Evolutionary conservation across 1,140 invertebrate genomes (phyloP).

Genomic region (Achroia grisella): DNA sequence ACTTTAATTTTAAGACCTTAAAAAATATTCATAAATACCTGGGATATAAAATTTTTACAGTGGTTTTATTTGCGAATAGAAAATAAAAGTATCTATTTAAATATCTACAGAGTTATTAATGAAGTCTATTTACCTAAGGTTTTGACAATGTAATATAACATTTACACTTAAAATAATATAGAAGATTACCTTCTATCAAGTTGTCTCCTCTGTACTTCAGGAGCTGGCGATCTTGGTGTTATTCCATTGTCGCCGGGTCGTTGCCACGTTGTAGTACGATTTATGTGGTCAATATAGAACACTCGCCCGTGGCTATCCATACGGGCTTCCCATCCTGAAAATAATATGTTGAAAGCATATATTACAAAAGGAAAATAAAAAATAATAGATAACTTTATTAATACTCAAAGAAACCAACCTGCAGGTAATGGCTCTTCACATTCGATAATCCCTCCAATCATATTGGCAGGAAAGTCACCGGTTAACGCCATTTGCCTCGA

Average conservation of each 20-base stretch:
- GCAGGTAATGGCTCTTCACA: constrained; percentile 89
- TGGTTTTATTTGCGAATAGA: too few relatives aligned
- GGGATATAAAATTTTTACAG: too few relatives aligned
- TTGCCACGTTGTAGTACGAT: constrained; percentile 94
- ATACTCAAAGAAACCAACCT: constrained; percentile 62
- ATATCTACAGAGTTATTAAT: too few relatives aligned
- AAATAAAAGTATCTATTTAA: too few relatives aligned
- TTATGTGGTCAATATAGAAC: constrained; percentile 95
- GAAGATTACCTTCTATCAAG: constrained; percentile 81
- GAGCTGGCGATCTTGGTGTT: constrained; percentile 71
- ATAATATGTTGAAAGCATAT: background rate
- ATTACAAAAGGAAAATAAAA: background rate
- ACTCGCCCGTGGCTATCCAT: constrained; percentile 94
- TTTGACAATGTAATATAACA: too few relatives aligned
- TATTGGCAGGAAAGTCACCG: constrained; percentile 73
- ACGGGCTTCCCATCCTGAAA: constrained; percentile 91
- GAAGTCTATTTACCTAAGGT: too few relatives aligned
- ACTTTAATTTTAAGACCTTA: too few relatives aligned
- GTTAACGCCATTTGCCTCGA: constrained; percentile 77
- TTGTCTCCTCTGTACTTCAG: constrained; percentile 83
- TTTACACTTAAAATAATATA: too few relatives aligned
- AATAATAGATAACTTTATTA: background rate
- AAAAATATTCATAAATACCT: too few relatives aligned
- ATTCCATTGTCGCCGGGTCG: constrained; percentile 79
- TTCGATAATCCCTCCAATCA: constrained; percentile 72